A percentile compares a stretch with the other conserved stretches of the same genome.
phyloP scores from a whole-genome alignment of 1,140 invertebrate species.

The Eueides isabella region DNA sequence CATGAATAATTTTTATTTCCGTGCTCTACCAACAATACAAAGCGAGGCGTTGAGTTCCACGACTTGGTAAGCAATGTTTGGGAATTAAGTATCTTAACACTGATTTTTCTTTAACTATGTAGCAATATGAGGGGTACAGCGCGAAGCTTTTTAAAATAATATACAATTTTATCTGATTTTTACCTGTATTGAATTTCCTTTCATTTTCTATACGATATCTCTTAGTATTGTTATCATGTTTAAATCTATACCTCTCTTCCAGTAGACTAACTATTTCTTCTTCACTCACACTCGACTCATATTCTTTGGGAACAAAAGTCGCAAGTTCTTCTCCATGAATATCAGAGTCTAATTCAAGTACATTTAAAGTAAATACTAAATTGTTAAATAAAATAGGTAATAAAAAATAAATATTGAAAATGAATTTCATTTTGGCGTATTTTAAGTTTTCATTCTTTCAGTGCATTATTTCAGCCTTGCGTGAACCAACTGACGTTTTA shows the following conservation, averaged over 20 bases:
- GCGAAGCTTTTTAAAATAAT: neutral
- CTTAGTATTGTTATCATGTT: slow-evolving; percentile 59
- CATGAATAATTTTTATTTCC: neutral
- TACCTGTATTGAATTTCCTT: slow-evolving; percentile 48
- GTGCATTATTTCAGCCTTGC: neutral
- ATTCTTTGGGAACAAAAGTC: neutral
- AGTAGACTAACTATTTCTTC: slow-evolving; percentile 57
- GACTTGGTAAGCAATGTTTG: neutral
- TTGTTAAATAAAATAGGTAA: slow-evolving; percentile 7
- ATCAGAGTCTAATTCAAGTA: slow-evolving; percentile 12
- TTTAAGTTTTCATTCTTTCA: neutral
- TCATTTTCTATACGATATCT: slow-evolving; percentile 56
- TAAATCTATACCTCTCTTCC: slow-evolving; percentile 67
- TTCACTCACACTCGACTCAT: slow-evolving; percentile 32
- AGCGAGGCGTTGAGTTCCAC: neutral
- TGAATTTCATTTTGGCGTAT: neutral
- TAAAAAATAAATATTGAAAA: neutral
- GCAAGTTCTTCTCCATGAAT: neutral
- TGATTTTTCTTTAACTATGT: neutral
- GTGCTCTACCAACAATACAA: neutral
- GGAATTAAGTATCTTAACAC: neutral
- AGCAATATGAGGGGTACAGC: neutral
- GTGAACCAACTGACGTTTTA: neutral
- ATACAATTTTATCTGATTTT: neutral
- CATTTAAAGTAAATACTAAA: slow-evolving; percentile 7